Conservation (phyloP, 37 sponge, comb jelly and placozoan genomes). For the Eunapius fragilis region DNA sequence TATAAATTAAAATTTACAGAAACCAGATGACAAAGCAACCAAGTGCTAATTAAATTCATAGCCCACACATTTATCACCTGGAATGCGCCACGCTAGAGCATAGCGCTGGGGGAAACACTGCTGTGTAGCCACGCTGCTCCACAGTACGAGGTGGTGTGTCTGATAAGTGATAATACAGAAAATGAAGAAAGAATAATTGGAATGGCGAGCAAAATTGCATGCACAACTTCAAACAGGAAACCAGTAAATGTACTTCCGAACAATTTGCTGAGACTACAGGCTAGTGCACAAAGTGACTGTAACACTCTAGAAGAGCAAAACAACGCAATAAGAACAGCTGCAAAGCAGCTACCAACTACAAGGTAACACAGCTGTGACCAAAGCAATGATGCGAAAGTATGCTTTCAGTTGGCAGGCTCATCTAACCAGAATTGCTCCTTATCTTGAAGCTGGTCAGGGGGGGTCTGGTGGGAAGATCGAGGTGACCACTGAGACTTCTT, state of each 20-base stretch:
- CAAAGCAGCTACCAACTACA: background rate
- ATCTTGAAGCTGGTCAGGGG: background rate
- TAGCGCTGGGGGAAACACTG: too few species aligned
- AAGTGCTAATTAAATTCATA: too few species aligned
- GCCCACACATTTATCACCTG: too few species aligned
- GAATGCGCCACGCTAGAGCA: too few species aligned
- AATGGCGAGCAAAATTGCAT: slow-evolving; percentile 13
- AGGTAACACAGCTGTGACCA: background rate
- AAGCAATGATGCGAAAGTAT: background rate
- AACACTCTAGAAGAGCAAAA: background rate
- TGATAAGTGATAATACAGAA: slow-evolving; percentile 7
- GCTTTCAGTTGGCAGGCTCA: background rate
- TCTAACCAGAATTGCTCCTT: background rate
- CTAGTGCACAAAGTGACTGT: background rate
- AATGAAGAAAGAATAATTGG: slow-evolving; percentile 24
- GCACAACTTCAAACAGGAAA: slow-evolving; percentile 4
- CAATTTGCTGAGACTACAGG: slow-evolving; percentile 25
- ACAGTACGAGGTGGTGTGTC: slow-evolving; percentile 12
- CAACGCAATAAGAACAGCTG: background rate
- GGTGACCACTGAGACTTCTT: background rate
- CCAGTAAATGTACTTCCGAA: slow-evolving; percentile 34
- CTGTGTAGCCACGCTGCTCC: slow-evolving; percentile 11
- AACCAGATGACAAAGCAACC: too few species aligned
- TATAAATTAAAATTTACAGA: too few species aligned
- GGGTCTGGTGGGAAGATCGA: background rate